Conservation (phyloP, 2,113 vertebrate species). For the Tragelaphus buxtoni region DNA sequence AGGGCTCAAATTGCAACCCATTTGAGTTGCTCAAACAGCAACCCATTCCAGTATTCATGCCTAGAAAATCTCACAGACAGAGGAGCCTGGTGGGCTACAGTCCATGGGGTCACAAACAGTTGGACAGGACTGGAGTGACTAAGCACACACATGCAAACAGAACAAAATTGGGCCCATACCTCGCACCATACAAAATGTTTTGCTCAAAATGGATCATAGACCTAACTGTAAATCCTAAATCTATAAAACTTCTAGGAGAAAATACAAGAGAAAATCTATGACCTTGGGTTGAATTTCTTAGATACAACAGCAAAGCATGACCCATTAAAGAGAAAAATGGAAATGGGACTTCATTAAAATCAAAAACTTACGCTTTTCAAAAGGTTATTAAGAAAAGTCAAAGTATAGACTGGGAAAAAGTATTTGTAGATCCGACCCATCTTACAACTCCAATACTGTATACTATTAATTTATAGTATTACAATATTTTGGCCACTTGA, state of each 20-base stretch:
- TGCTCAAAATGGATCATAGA: neutral
- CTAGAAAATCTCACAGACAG: neutral
- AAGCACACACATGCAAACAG: neutral
- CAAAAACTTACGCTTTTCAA: neutral
- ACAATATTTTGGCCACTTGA: neutral
- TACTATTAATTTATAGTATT: neutral
- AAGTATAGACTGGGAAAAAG: neutral
- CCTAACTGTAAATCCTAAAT: neutral
- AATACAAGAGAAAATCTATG: neutral
- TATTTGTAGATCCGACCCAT: neutral
- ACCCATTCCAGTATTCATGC: neutral
- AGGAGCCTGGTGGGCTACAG: neutral
- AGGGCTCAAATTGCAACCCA: neutral
- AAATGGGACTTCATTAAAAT: neutral
- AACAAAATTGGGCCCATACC: neutral
- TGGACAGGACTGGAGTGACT: neutral
- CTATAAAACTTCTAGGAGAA: neutral
- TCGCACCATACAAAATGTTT: neutral
- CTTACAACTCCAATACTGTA: neutral
- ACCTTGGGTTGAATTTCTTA: neutral
- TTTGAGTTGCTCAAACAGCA: neutral
- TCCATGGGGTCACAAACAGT: neutral
- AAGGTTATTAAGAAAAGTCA: neutral
- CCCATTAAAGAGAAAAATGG: neutral
- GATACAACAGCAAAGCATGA: neutral